Conservation (phyloP, 2,797 vertebrate species). For the Scarus forsteni region DNA sequence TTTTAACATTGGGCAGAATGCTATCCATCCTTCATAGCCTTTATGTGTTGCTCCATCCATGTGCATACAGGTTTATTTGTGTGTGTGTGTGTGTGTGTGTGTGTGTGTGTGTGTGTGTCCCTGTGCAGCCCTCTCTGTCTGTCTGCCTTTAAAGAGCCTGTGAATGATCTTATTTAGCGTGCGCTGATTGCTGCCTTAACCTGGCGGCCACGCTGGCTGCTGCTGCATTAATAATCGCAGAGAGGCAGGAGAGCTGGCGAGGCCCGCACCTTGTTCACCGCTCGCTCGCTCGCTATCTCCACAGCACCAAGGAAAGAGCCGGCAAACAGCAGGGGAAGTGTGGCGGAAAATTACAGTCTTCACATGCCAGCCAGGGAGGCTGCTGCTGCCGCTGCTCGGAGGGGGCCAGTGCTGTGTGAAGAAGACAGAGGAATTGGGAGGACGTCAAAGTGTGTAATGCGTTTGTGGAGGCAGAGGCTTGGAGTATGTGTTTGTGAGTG, state of each 20-base stretch:
- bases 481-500: slow-evolving; percentile 18
- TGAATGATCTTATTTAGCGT: slow-evolving; percentile 84
- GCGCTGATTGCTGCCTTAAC: slow-evolving; percentile 83
- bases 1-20: background rate
- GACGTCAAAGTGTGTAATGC: slow-evolving; percentile 61
- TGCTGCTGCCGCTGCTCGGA: slow-evolving; percentile 65
- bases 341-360: slow-evolving; percentile 86
- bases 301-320: slow-evolving; percentile 74
- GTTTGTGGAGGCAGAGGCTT: slow-evolving; percentile 38
- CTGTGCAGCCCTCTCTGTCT: slow-evolving; percentile 47
- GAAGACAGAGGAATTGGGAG: slow-evolving; percentile 72
- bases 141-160: slow-evolving; percentile 78
- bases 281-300: slow-evolving; percentile 76
- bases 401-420: slow-evolving; percentile 71
- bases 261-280: slow-evolving; percentile 76
- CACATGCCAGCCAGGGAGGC: slow-evolving; percentile 78
- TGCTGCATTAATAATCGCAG: slow-evolving; percentile 82
- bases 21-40: background rate
- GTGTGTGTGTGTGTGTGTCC: slow-evolving; percentile 35
- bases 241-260: slow-evolving; percentile 75
- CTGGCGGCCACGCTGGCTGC: slow-evolving; percentile 81
- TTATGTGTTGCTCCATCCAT: slow-evolving; percentile 27
- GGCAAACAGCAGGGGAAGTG: slow-evolving; percentile 83
- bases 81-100: slow-evolving; percentile 32
- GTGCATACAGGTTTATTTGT: slow-evolving; percentile 1